Conservation (phyloP, 92 coral and sea anemone species). For the Umimayanthus kanabou region DNA sequence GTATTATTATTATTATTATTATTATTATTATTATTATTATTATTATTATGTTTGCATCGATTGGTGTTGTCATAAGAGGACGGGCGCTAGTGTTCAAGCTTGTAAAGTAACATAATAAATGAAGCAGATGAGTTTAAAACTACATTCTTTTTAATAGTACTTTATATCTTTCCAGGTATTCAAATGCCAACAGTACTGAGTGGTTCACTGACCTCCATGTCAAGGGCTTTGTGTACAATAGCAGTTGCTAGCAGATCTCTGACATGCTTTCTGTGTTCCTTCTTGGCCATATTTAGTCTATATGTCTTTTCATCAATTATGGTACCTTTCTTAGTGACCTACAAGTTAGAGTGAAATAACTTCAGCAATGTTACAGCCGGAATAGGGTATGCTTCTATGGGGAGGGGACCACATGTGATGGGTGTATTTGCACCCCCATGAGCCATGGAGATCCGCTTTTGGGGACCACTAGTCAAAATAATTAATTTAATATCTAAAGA, state of each 20-base stretch:
- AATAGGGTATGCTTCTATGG: not conserved
- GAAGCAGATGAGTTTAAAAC: too few species aligned
- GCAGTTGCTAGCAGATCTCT: conserved; percentile 97
- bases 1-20: too few species aligned
- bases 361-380: not conserved
- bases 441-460: too few species aligned
- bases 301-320: conserved; percentile 93
- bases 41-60: too few species aligned
- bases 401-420: too few species aligned
- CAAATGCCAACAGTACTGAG: not conserved
- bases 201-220: conserved; percentile 79
- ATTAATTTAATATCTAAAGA: too few species aligned
- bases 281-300: conserved; percentile 94
- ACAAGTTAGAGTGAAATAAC: not conserved
- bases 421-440: too few species aligned
- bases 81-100: too few species aligned
- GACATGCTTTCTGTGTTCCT: conserved; percentile 95
- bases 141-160: not conserved
- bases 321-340: conserved; percentile 83
- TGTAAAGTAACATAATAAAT: too few species aligned
- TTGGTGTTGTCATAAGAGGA: too few species aligned
- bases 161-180: not conserved
- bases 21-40: too few species aligned
- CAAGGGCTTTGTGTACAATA: conserved; percentile 95
- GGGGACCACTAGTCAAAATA: too few species aligned